Evolutionary conservation across 2,113 vertebrate genomes (phyloP).

Genomic region (Todiramphus saurophagus): DNA sequence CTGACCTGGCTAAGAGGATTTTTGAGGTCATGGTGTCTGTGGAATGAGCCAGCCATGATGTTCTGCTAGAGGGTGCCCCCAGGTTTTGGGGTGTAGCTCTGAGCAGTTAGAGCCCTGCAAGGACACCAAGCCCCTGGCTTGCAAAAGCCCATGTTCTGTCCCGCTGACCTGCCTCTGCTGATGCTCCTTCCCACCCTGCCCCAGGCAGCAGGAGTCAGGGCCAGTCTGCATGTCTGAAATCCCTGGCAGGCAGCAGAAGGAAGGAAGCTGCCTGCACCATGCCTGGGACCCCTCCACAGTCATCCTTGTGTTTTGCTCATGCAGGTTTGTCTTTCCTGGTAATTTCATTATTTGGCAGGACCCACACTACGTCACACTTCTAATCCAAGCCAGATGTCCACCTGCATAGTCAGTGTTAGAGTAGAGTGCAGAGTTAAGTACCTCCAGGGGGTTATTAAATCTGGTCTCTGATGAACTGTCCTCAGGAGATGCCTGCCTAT

Average conservation of each 20-base stretch:
- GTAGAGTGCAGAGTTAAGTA: neutral
- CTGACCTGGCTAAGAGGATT: neutral
- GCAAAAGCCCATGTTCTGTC: neutral
- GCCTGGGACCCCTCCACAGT: too few species aligned
- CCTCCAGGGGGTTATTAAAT: neutral
- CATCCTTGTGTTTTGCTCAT: neutral
- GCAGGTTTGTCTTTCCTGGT: neutral
- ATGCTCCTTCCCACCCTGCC: neutral
- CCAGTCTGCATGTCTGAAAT: accelerated
- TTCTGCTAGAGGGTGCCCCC: neutral
- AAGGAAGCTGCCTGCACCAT: neutral
- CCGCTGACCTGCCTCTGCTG: accelerated
- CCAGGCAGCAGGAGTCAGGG: neutral
- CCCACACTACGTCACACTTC: accelerated
- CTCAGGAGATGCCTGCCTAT: neutral
- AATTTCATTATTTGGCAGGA: neutral
- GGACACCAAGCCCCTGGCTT: neutral
- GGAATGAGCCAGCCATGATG: accelerated
- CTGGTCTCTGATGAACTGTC: neutral
- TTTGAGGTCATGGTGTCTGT: neutral
- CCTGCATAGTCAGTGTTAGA: neutral
- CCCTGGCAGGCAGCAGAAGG: neutral
- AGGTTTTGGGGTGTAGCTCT: neutral
- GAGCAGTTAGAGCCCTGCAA: accelerated
- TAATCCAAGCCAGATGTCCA: neutral